Base-by-base conservation (phyloP, 2,113 vertebrate genomes). In the Rhegmatorhina hoffmannsi region DNA sequence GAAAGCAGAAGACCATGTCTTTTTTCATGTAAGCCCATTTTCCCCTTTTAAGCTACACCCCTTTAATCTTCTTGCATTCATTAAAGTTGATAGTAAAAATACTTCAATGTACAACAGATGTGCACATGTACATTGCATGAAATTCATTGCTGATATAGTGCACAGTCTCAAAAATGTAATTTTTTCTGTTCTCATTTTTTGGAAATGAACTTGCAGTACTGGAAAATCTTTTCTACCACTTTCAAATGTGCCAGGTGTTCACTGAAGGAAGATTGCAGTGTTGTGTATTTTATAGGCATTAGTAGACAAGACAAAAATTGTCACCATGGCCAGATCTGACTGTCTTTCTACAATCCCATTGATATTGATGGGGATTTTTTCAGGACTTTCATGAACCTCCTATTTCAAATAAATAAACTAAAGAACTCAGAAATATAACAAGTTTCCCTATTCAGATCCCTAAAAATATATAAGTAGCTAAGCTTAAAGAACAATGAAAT, bases 231-330 rank as follows among this genome's bases (percentile, higher is more conserved):
- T 55, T 77, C 15, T 67, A 36, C 10, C 9, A 49, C 24, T 73
- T 84, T 43, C 26, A 60, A 72, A 78, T 34, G 19, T 68, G 28
- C 3, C 17, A 47, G 8, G 19, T 72, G 13, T 59, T 80, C 17
- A 26, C 17, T 15, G 12, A 75, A 52, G 4, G 31, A 52, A 7
- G 36, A 33, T 13, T 44, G 12, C 2, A 59, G 5, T 40, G 26
- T 1, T 0, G 2, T 60, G 16, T 5, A 23, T 53, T 76, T 87
- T 76, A 73, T 4, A 79, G 21, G 7, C 1, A 1, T 44, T 53
- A 72, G 6, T 17, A 79, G 91, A 83, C 6, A 58, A 34, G 23
- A 78, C 17, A 56, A 0, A 29, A 50, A 62, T 5, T n/a, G 2
- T 69, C 7, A 23, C 11, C 58, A 5, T 2, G 14, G 4, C 7